phyloP scores from a whole-genome alignment of 35 echinoderm and acorn worm genomes.

The Lytechinus variegatus region DNA sequence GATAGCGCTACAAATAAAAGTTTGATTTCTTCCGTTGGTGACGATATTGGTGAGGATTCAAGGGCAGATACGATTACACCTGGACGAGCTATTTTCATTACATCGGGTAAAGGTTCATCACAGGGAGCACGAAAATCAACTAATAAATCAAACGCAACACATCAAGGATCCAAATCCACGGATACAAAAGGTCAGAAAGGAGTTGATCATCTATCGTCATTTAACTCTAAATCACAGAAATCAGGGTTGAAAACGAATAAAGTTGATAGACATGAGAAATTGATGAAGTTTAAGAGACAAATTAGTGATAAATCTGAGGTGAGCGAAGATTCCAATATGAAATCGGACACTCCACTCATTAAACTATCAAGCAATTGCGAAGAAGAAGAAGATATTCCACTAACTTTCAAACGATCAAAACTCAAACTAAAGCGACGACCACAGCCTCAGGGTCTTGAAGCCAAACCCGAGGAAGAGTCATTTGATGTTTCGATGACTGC shows the following conservation, averaged over 20 bases:
- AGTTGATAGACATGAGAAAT: background rate
- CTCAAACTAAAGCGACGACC: conserved; percentile 42
- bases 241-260: background rate
- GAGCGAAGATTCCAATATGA: background rate
- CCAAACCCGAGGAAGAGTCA: background rate
- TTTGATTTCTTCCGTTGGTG: background rate
- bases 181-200: background rate
- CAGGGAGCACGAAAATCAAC: background rate
- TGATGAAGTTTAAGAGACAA: background rate
- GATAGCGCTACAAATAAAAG: conserved; percentile 40
- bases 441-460: background rate
- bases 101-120: conserved; percentile 24
- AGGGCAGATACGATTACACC: conserved; percentile 23
- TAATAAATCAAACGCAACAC: background rate
- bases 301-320: background rate
- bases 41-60: background rate
- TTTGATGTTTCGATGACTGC: background rate
- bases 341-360: background rate
- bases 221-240: conserved; percentile 13
- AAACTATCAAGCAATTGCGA: background rate
- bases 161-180: conserved; percentile 25
- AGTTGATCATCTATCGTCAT: background rate
- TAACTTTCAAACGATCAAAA: conserved; percentile 47
- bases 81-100: conserved; percentile 32
- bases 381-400: conserved; percentile 22